Evolutionary conservation across 2,797 vertebrate species (phyloP).

Genomic region (Ctenosaura bakeri): DNA sequence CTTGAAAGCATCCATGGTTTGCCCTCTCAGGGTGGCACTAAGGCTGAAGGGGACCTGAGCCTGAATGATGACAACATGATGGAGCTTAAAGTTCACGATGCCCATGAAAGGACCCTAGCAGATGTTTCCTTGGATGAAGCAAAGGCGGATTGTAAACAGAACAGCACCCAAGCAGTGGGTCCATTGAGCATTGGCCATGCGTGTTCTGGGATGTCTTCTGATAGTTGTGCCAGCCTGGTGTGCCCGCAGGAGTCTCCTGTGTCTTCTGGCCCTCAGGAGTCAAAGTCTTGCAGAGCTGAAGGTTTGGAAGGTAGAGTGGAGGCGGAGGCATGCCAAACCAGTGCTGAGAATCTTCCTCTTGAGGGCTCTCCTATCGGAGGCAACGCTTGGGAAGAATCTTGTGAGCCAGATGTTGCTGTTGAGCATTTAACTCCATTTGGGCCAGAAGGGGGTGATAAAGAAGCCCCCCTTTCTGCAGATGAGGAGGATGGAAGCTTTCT

Average conservation of each 20-base stretch:
- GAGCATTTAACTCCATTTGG: background rate
- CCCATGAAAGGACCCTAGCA: too few species aligned
- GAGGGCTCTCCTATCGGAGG: background rate
- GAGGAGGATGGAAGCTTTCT: background rate
- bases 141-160: background rate
- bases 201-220: fast-evolving
- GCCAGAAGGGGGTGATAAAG: background rate
- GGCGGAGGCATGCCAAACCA: background rate
- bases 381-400: background rate
- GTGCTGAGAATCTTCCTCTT: background rate
- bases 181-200: fast-evolving
- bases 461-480: background rate
- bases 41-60: background rate
- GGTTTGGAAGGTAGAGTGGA: background rate
- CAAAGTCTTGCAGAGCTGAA: background rate
- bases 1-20: too few species aligned
- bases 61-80: background rate
- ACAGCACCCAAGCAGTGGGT: background rate
- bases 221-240: too few species aligned
- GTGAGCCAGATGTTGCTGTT: too few species aligned
- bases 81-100: too few species aligned
- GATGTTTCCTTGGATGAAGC: background rate
- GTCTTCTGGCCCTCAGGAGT: background rate
- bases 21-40: background rate
- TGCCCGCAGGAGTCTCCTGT: background rate